A percentile compares a stretch with the other conserved stretches of the same genome.
Evolutionary conservation across 2,888 invertebrate species (phyloP).

Genomic region (Phortica magna): DNA sequence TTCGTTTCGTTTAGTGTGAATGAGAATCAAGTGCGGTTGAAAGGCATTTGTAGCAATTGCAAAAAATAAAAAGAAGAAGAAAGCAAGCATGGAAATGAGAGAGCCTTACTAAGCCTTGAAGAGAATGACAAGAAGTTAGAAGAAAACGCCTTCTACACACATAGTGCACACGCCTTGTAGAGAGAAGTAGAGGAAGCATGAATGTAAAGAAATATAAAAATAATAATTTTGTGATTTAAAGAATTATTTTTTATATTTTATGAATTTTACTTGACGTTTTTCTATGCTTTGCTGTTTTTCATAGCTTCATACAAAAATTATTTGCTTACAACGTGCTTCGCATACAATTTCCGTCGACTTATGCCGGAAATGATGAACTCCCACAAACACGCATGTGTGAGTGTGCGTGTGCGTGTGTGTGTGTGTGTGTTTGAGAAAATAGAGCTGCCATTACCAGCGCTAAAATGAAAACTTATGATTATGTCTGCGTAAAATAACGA

Average conservation of each 20-base stretch:
- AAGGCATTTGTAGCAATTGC: conserved; percentile 14
- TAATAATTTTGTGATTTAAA: conserved; percentile 33
- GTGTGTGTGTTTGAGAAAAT: conserved; percentile 33
- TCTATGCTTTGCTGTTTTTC: conserved; percentile 21
- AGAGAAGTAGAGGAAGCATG: background rate
- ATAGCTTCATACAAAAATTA: conserved; percentile 43
- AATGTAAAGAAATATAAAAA: background rate
- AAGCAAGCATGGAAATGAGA: no score
- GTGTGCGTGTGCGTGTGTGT: conserved; percentile 33
- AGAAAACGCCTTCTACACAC: background rate
- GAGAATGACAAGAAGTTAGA: background rate
- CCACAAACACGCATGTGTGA: conserved; percentile 42
- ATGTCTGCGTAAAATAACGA: background rate
- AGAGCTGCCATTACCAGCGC: conserved; percentile 32
- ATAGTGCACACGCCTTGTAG: background rate
- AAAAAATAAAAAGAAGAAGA: background rate
- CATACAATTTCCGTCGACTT: conserved; percentile 40
- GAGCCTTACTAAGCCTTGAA: background rate
- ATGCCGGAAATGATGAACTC: conserved; percentile 19
- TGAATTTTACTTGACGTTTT: background rate
- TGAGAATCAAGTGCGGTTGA: conserved; percentile 1
- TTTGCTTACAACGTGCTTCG: conserved; percentile 50
- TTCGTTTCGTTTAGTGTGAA: background rate
- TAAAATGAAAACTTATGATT: conserved; percentile 6
- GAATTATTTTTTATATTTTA: conserved; percentile 10